phyloP scores from a whole-genome alignment of 2,797 vertebrate species.

The Tapirus indicus region DNA sequence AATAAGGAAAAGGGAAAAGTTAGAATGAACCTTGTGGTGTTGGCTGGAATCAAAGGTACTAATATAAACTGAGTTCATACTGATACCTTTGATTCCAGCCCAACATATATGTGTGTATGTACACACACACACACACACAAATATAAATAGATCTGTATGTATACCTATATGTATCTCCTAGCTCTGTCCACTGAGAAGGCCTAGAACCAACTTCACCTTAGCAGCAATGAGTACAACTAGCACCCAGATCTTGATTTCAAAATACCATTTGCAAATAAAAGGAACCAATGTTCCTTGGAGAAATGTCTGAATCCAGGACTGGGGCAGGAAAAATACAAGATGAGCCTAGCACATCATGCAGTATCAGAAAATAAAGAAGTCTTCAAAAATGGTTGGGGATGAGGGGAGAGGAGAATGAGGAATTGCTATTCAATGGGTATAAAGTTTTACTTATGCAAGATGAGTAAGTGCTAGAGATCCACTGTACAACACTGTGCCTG shows the following conservation, averaged over 20 bases:
- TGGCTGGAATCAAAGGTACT: not conserved
- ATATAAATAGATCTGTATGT: too few relatives aligned
- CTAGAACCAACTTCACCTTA: not conserved
- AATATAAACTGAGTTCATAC: not conserved
- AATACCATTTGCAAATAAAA: not conserved
- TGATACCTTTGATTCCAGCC: not conserved
- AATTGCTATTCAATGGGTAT: not conserved
- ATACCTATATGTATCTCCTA: not conserved
- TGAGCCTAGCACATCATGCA: not conserved
- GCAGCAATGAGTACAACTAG: not conserved
- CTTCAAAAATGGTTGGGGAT: not conserved
- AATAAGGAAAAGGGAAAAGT: not conserved
- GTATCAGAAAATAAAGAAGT: not conserved
- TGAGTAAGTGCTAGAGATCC: not conserved
- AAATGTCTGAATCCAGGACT: not conserved
- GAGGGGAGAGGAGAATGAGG: not conserved
- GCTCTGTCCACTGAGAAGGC: not conserved
- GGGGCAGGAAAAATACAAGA: not conserved
- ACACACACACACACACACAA: too few relatives aligned
- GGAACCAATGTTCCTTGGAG: not conserved
- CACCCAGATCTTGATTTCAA: constrained; percentile 15
- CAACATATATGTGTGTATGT: not conserved
- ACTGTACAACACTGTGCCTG: not conserved
- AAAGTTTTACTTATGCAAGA: not conserved
- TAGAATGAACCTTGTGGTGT: not conserved